A percentile compares a stretch with the other conserved stretches of the same genome.
phyloP scores from a whole-genome alignment of 1,140 invertebrate genomes.

The Zelostemma sp. region DNA sequence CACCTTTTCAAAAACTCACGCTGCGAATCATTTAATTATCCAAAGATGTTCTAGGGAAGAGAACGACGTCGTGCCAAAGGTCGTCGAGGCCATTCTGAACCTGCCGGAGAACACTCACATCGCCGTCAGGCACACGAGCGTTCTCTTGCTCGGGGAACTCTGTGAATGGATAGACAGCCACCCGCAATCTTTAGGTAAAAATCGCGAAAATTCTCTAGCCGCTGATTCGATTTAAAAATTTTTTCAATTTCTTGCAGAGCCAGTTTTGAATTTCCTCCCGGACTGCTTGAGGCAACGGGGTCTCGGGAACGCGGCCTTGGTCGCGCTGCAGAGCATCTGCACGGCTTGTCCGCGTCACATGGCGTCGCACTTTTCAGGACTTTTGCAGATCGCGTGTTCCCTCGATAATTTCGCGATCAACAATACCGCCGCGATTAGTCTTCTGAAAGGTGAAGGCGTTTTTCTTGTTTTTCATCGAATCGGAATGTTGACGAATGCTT shows the following conservation, averaged over 20 bases:
- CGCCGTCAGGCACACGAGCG: constrained; percentile 89
- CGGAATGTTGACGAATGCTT: background rate
- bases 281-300: constrained; percentile 79
- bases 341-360: constrained; percentile 84
- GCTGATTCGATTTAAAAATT: too few relatives aligned
- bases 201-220: background rate
- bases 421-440: constrained; percentile 84
- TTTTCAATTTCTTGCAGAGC: constrained; percentile 69
- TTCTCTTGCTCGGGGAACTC: constrained; percentile 91
- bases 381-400: constrained; percentile 85
- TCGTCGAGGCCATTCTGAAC: constrained; percentile 90
- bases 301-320: constrained; percentile 83
- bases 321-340: constrained; percentile 82
- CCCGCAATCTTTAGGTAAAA: constrained; percentile 78
- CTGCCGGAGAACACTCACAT: constrained; percentile 88
- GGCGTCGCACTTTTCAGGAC: constrained; percentile 81
- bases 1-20: too few relatives aligned
- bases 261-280: constrained; percentile 85
- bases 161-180: constrained; percentile 96
- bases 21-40: too few relatives aligned
- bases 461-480: too few relatives aligned
- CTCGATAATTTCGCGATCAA: constrained; percentile 85
- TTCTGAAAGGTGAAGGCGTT: constrained; percentile 78
- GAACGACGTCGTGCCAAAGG: constrained; percentile 91
- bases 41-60: constrained; percentile 79